Evolutionary conservation across 2,888 invertebrate genomes (phyloP), one percentile per base, ranked within the genome.

Genomic region (Tinea trinotella): DNA sequence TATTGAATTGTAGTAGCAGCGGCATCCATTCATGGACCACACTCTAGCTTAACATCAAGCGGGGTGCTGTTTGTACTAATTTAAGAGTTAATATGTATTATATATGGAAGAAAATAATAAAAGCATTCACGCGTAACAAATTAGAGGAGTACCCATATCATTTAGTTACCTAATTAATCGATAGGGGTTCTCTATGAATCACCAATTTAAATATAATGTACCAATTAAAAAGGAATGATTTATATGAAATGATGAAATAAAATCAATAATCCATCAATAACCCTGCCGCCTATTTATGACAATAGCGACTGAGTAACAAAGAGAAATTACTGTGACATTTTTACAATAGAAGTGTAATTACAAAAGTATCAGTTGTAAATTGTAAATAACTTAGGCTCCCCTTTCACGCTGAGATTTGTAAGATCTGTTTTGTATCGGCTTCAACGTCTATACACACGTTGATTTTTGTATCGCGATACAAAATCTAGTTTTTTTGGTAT

Each of bases 161-260:
- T 24, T 13, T 49, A 50, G 22, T 50, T 50, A 40, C 54, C 53
- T 53, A 35, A 53, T 56, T 54, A 12, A 13, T 36, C 55, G 57
- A 62, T 62, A 61, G 60, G 62, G 62, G 62, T 57, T 52, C 36
- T 54, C 57, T 59, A 62, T 60, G 59, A 60, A 57, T 55, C 35
- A 54, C 54, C 58, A 59, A 62, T 59, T 59, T 56, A 55, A 48
- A 24, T 48, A 56, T 56, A 56, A 57, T 50, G 20, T 30, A 48
- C 20, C 48, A 19, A 50, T 50, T 50, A 24, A 50, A 50, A 46
- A 19, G 4, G 5, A 44, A 44, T 44, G 36, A 10, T 36, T 36
- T 36, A 36, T 36, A 4, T 22, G 40, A 12, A 40, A 40, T 40
- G 40, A 40, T 13, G 40, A 40, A 15, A 40, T 40, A 15, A 40